Evolutionary conservation across 2,797 vertebrate genomes (phyloP), one percentile per base, ranked within the genome.

Genomic region (Peromyscus aztecus): DNA sequence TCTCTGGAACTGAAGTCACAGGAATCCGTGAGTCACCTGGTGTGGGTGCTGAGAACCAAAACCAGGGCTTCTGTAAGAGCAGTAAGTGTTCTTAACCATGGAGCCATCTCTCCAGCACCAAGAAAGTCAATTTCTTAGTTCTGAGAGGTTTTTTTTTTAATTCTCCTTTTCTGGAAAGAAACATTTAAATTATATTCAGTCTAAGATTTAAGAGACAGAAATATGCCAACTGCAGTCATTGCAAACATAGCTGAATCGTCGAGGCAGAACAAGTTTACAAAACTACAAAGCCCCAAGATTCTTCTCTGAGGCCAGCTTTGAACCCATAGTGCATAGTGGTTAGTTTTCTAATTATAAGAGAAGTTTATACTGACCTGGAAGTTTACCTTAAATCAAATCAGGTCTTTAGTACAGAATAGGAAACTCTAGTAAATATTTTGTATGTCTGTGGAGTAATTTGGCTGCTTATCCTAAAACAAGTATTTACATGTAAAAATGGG

Each of bases 141-240:
- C 34, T 21, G 7, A 49, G 17, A 59, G 61, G 7, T 65, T 34
- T 43, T 65, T 21, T 65, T 78, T 84, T 49, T 37, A 83, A 89
- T 82, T 90, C 31, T 81, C 31, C 61, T 81, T 82, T 89, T 75
- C 65, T 87, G 55, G 34, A 23, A 93, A 89, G 37, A 80, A 88
- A 73, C 43, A 31, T 73, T 55, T 65, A 73, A 82, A 13, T 73
- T 90, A 17, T 63, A 77, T 4, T 73, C 7, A 86, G 21, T 17
- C 2, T 67, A 80, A 94, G 23, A 87, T 31, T 83, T 87, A 87
- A 84, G 43, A 77, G 40, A 76, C 69, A 78, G 61, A 69, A 87
- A 76, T 63, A 43, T 31, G 57, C 40, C 43, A 88, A 46, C 43
- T 88, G 10, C 16, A 57, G 55, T 27, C 29, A 71, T 92, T 11